Conservation (phyloP, 2,113 vertebrate genomes). For the Amphiprion ocellaris region DNA sequence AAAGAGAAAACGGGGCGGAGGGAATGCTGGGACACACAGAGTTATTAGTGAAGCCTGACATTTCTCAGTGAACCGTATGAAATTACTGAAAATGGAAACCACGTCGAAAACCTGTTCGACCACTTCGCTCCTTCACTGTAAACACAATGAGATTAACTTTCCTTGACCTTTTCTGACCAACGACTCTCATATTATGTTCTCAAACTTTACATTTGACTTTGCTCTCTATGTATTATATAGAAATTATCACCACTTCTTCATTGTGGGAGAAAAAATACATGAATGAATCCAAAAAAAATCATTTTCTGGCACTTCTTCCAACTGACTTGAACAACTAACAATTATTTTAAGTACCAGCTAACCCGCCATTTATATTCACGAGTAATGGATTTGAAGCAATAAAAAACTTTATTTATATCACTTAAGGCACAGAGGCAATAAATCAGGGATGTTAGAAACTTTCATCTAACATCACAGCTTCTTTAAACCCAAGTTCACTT, state of each 20-base stretch:
- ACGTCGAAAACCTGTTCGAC: slow-evolving; percentile 22
- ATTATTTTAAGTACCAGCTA: neutral
- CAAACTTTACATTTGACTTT: neutral
- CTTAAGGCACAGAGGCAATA: too few species aligned
- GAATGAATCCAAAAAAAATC: neutral
- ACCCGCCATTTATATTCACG: neutral
- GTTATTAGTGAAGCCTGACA: slow-evolving; percentile 51
- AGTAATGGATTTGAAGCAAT: neutral
- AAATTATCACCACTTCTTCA: neutral
- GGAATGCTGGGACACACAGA: slow-evolving; percentile 31
- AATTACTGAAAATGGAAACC: slow-evolving; percentile 59
- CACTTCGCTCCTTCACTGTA: neutral
- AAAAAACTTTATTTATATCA: too few species aligned
- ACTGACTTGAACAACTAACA: neutral
- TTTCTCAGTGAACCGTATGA: slow-evolving; percentile 47
- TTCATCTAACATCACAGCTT: slow-evolving; percentile 7
- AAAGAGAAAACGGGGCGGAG: slow-evolving; percentile 21
- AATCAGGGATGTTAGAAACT: neutral
- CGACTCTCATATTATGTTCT: neutral
- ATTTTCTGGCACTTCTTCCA: neutral
- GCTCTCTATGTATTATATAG: too few species aligned
- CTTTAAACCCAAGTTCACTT: neutral
- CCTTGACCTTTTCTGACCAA: neutral
- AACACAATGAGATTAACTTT: slow-evolving; percentile 8
- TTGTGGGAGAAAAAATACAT: neutral